phyloP scores from a whole-genome alignment of 2,888 invertebrate genomes.

The Ennomos quercinarius region DNA sequence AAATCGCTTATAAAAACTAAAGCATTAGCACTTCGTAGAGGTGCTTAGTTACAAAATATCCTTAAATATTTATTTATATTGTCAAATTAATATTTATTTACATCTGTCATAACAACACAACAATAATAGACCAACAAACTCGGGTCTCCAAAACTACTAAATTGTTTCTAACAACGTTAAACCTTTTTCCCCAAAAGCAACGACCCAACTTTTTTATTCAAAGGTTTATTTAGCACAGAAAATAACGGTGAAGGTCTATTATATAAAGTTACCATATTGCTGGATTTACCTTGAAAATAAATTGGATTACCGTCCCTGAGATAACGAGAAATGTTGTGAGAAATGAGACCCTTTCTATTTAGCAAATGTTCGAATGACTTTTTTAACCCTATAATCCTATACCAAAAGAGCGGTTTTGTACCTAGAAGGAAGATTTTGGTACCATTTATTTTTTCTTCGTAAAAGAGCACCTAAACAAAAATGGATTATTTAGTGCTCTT shows the following conservation, averaged over 20 bases:
- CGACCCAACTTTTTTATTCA: slow-evolving; percentile 8
- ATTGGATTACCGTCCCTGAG: slow-evolving; percentile 7
- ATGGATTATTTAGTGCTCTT: too few relatives aligned
- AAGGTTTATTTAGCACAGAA: slow-evolving; percentile 5
- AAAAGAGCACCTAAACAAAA: too few relatives aligned
- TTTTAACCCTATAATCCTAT: too few relatives aligned
- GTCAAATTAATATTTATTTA: too few relatives aligned
- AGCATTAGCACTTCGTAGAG: too few relatives aligned
- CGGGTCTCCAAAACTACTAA: not conserved
- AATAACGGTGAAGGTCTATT: slow-evolving; percentile 11
- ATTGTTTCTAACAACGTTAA: slow-evolving; percentile 1
- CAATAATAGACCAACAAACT: not conserved
- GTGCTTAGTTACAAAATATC: too few relatives aligned
- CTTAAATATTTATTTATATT: too few relatives aligned
- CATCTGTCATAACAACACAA: not conserved
- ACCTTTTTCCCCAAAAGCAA: slow-evolving; percentile 1
- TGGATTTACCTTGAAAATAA: slow-evolving; percentile 30
- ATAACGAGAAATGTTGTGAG: slow-evolving; percentile 4
- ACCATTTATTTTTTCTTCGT: too few relatives aligned
- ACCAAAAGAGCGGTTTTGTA: too few relatives aligned
- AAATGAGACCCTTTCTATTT: not conserved
- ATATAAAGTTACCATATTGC: slow-evolving; percentile 1
- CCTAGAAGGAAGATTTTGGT: too few relatives aligned
- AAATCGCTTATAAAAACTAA: too few relatives aligned
- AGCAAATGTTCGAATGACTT: too few relatives aligned